phyloP scores from a whole-genome alignment of 2,888 invertebrate genomes.

The Tuberolachnus salignus region DNA sequence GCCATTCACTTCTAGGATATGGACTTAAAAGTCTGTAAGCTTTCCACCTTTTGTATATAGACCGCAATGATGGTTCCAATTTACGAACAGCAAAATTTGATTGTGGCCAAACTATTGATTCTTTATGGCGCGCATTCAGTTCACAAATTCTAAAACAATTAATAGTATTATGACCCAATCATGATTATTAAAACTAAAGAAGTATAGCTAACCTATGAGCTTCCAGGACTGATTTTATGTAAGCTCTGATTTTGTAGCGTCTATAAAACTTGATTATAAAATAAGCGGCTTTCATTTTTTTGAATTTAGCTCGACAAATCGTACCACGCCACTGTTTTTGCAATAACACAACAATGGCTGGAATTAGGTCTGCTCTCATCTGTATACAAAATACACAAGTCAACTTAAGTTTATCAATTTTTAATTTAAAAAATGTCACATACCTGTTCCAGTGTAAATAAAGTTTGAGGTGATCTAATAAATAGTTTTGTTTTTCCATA shows the following conservation, averaged over 20 bases:
- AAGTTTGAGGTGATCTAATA: conserved; percentile 87
- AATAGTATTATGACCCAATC: background rate
- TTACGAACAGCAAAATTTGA: conserved; percentile 74
- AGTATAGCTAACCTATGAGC: conserved; percentile 66
- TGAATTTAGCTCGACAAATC: conserved; percentile 78
- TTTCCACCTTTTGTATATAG: conserved; percentile 81
- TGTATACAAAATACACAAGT: conserved; percentile 60
- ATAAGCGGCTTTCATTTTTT: conserved; percentile 83
- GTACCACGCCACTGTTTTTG: conserved; percentile 95
- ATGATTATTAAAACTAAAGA: background rate
- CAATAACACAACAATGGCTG: conserved; percentile 87
- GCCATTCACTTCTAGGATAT: conserved; percentile 84
- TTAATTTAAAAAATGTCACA: conserved; percentile 3
- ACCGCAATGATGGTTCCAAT: conserved; percentile 69
- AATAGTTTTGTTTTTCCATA: conserved; percentile 96
- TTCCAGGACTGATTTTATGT: conserved; percentile 70
- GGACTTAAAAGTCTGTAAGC: conserved; percentile 84
- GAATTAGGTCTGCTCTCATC: conserved; percentile 84
- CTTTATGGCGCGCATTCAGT: conserved; percentile 76
- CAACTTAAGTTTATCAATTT: background rate
- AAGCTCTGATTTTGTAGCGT: conserved; percentile 76
- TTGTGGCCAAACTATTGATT: conserved; percentile 80
- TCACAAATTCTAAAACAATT: conserved; percentile 66
- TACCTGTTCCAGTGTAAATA: conserved; percentile 84
- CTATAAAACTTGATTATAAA: conserved; percentile 82